phyloP scores from a whole-genome alignment of 2,888 invertebrate genomes.

The Perdita meconis region DNA sequence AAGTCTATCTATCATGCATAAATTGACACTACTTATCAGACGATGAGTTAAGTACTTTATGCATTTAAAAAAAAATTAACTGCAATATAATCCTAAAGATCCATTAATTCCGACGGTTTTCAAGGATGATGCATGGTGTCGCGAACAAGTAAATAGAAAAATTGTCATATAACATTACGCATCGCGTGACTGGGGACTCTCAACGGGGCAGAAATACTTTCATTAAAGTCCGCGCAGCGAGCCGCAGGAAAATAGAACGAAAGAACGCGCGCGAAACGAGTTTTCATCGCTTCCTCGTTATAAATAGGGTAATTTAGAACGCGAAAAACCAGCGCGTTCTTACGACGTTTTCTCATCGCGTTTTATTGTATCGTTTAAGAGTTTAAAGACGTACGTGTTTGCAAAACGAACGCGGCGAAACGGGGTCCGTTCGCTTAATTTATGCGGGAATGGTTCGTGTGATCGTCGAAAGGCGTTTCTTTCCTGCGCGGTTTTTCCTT shows the following conservation, averaged over 20 bases:
- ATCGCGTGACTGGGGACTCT: neutral
- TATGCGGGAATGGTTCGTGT: constrained; percentile 44
- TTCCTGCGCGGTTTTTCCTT: constrained; percentile 32
- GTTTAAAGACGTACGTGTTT: constrained; percentile 15
- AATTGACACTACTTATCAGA: too few relatives aligned
- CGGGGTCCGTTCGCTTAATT: constrained; percentile 32
- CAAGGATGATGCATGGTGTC: neutral
- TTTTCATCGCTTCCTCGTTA: constrained; percentile 35
- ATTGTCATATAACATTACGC: neutral
- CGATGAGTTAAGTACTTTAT: too few relatives aligned
- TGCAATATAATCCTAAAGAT: too few relatives aligned
- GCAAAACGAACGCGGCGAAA: constrained; percentile 12
- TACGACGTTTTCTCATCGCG: constrained; percentile 39
- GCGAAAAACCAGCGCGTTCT: constrained; percentile 39
- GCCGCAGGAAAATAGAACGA: constrained; percentile 4
- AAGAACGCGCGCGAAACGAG: constrained; percentile 6
- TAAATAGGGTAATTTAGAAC: constrained; percentile 37
- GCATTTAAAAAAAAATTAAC: too few relatives aligned
- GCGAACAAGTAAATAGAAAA: neutral
- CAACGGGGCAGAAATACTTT: neutral
- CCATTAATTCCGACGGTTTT: neutral
- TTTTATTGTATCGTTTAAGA: constrained; percentile 42
- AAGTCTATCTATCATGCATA: too few relatives aligned
- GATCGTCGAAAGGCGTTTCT: constrained; percentile 43
- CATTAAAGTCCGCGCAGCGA: constrained; percentile 31